Percentiles rank a stretch among this genome's conserved stretches.
These are phyloP conservation scores for Orthonychiurus folsomi DNA, from an alignment of 2,888 invertebrate genomes.

Conservation along the genomic window DNA sequence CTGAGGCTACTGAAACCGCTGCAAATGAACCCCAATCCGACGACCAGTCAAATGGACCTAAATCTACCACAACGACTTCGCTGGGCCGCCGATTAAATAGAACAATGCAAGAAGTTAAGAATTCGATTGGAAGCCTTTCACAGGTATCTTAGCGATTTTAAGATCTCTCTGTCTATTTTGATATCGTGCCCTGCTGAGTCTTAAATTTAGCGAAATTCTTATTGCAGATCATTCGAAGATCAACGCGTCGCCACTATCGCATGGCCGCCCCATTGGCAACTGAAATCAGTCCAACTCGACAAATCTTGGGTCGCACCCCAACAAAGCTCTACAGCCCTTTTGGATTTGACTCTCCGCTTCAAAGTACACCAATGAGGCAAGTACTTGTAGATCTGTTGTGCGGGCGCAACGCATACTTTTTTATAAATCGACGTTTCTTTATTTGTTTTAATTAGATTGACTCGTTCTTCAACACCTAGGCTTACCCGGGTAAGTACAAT, in stretches of 20 bases:
- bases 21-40: constrained; percentile 20
- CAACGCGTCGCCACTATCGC: constrained; percentile 50
- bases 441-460: constrained; percentile 19
- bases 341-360: constrained; percentile 56
- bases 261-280: constrained; percentile 34
- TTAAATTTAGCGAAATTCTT: constrained; percentile 8
- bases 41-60: background rate
- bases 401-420: background rate
- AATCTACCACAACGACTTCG: constrained; percentile 13
- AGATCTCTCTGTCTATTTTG: too few relatives aligned
- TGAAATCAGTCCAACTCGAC: constrained; percentile 37
- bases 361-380: constrained; percentile 30
- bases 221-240: constrained; percentile 49
- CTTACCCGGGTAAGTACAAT: constrained; percentile 18
- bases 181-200: too few relatives aligned
- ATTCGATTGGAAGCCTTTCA: constrained; percentile 35
- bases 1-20: background rate
- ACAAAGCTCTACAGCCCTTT: constrained; percentile 68
- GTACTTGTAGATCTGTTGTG: constrained; percentile 3
- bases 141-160: too few relatives aligned
- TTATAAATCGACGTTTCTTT: background rate
- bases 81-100: constrained; percentile 32
- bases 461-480: constrained; percentile 23
- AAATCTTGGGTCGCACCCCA: constrained; percentile 54
- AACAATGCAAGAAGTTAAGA: constrained; percentile 37